These are phyloP conservation scores for Promerops cafer DNA, from an alignment of 2,113 vertebrate species.

Conservation along the genomic window DNA sequence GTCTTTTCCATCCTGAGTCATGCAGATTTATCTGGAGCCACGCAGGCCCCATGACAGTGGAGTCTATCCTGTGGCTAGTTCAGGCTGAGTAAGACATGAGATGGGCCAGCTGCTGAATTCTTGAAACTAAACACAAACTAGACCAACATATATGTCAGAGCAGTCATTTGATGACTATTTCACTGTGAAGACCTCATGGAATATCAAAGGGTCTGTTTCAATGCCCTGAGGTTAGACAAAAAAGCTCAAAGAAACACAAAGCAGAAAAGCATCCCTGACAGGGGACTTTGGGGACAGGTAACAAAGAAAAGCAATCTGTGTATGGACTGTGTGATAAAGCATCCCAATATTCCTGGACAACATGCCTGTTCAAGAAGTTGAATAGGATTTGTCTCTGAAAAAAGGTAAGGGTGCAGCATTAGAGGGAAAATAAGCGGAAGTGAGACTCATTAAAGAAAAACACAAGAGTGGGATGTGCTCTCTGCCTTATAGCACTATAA, in stretches of 20 bases:
- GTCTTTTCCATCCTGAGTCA: neutral
- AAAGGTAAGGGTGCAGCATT: neutral
- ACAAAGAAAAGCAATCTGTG: neutral
- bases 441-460: neutral
- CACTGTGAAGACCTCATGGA: neutral
- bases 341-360: neutral
- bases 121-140: neutral
- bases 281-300: neutral
- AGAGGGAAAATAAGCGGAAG: neutral
- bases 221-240: slow-evolving; percentile 43
- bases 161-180: neutral
- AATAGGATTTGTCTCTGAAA: neutral
- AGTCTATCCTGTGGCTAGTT: neutral
- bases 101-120: neutral
- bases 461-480: neutral
- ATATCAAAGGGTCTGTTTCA: slow-evolving; percentile 13
- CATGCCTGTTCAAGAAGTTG: neutral
- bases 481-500: too few species aligned
- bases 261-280: neutral
- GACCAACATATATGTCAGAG: neutral
- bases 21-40: neutral
- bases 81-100: neutral
- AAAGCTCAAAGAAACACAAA: slow-evolving; percentile 11
- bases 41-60: neutral
- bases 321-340: neutral